phyloP scores from a whole-genome alignment of 1,140 invertebrate species.

The Calliphora vicina region DNA sequence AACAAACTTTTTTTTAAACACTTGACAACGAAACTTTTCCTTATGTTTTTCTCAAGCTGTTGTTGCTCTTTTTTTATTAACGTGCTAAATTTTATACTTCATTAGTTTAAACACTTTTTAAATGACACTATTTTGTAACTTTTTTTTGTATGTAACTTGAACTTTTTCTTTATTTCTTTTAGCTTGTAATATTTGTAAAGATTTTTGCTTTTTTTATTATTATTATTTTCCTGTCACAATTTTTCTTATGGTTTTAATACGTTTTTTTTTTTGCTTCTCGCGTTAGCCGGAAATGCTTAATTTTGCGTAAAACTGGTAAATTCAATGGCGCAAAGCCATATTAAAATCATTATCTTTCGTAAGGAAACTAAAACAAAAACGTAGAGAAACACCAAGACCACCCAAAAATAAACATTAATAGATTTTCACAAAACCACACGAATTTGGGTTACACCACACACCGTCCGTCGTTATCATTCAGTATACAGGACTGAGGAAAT shows the following conservation, averaged over 20 bases:
- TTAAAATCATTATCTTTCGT: constrained; percentile 19
- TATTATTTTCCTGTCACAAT: not conserved
- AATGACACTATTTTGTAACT: not conserved
- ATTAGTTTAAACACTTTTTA: constrained; percentile 19
- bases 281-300: constrained; percentile 34
- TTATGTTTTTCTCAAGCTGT: no score
- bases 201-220: not conserved
- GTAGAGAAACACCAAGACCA: not conserved
- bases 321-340: constrained; percentile 37
- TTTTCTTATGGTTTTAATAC: not conserved
- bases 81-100: not conserved
- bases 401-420: not conserved
- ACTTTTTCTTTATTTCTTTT: not conserved
- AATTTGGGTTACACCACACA: constrained; percentile 28
- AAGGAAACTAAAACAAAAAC: not conserved
- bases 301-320: constrained; percentile 38
- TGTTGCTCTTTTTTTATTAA: no score
- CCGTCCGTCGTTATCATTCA: not conserved
- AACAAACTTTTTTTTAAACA: not conserved
- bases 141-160: not conserved
- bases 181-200: not conserved
- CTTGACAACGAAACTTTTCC: no score
- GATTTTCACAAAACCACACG: constrained; percentile 12
- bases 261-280: not conserved
- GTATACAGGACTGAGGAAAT: no score